Evolutionary conservation across 2,888 invertebrate species (phyloP), one percentile per base, ranked within the genome.

Genomic region (Fabriciana adippe): DNA sequence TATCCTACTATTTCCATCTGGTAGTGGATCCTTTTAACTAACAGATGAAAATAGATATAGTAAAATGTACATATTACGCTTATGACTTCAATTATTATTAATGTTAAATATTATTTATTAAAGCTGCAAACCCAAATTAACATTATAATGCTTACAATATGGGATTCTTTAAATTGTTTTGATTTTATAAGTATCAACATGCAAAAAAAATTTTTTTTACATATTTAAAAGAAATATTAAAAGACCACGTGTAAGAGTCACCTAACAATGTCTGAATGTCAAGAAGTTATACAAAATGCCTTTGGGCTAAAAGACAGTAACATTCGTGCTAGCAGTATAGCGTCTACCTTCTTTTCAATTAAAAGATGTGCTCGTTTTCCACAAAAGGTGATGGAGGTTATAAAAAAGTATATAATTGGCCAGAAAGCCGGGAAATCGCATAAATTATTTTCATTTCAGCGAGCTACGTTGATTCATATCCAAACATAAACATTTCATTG

Each of bases 401-500:
- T 55, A 60, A 64, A 60, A 59, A 64, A 55, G 54, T 64, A 60
- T 59, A 50, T 55, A 64, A 68, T 68, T 59, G 59, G n/a, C 18
- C 51, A 66, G 54, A 66, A 69, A 63, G 41, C 48, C 53, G 53
- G 35, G 47, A 47, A 69, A 72, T 72, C 69, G 65, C 61, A 72
- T 75, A 76, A 77, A 74, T 76, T 77, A 76, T 76, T 75, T 74
- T 71, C 70, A 75, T 69, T 76, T 72, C 67, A 72, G 68, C 61
- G 62, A 68, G 67, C 64, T 64, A 64, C 72, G 77, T 79, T 81
- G 80, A 84, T 81, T 80, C 80, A 83, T 81, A 79, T 73, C 78
- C 72, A 74, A 75, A 75, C 78, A 79, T 79, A 82, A 82, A 80
- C 73, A 79, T 79, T 71, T 68, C 73, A 56, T 54, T 72, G 56